Conservation (phyloP, 2,113 vertebrate species). For the Sylvilagus bachmani region DNA sequence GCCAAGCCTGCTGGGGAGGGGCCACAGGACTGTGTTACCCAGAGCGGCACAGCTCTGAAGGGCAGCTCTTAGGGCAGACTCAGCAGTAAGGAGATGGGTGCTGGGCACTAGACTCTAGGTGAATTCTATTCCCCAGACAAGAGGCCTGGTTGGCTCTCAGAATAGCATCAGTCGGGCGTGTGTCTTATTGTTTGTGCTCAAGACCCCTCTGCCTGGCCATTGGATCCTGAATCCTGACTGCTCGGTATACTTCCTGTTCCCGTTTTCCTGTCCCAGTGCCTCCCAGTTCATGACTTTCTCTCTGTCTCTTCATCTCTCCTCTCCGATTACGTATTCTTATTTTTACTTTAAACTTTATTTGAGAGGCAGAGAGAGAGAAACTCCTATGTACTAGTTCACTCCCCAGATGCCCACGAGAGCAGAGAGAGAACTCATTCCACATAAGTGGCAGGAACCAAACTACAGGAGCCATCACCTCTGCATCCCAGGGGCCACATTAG, state of each 20-base stretch:
- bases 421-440: too few species aligned
- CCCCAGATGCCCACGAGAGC: too few species aligned
- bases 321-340: neutral
- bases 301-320: neutral
- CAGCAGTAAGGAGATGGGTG: neutral
- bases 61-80: slow-evolving; percentile 23
- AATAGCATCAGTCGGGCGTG: neutral
- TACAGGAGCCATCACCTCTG: too few species aligned
- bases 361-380: too few species aligned
- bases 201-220: neutral
- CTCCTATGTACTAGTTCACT: too few species aligned
- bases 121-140: neutral
- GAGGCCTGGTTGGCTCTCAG: slow-evolving; percentile 2
- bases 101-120: neutral
- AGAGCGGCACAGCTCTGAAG: neutral
- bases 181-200: neutral
- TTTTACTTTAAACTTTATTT: too few species aligned
- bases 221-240: neutral
- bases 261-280: neutral
- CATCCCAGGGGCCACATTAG: too few species aligned
- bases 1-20: neutral
- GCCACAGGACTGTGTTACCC: neutral
- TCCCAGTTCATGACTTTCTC: neutral
- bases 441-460: too few species aligned
- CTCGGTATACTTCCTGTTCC: neutral